A percentile compares a stretch with the other conserved stretches of the same genome.
These are phyloP conservation scores for Conops quadrifasciatus DNA, from an alignment of 2,888 invertebrate species.

Conservation along the genomic window DNA sequence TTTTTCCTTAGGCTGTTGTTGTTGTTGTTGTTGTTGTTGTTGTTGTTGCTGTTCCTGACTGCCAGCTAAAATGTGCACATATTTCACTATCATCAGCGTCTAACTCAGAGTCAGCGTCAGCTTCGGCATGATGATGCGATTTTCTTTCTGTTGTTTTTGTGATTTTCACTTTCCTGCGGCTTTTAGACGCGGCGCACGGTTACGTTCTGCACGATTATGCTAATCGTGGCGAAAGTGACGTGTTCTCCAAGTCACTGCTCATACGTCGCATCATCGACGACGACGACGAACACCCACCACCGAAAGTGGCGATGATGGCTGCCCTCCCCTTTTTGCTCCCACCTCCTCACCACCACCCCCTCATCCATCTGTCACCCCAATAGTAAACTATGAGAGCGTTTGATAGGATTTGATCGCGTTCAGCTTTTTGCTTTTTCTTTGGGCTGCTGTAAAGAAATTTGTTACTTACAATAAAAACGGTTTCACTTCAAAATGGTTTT, in stretches of 20 bases:
- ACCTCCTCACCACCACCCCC: neutral
- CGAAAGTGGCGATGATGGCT: neutral
- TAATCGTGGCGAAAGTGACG: conserved; percentile 31
- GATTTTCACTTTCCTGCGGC: conserved; percentile 14
- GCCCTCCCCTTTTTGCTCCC: neutral
- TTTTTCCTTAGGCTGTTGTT: neutral
- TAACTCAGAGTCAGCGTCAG: neutral
- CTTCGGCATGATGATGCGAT: conserved; percentile 39
- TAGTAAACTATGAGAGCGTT: too few species aligned
- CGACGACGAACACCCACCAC: too few species aligned
- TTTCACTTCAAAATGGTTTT: neutral
- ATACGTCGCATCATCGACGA: conserved; percentile 2
- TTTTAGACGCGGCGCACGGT: neutral
- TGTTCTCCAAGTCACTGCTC: neutral
- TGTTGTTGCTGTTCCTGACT: conserved; percentile 46
- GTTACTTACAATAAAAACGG: neutral
- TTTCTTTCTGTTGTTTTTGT: conserved; percentile 42
- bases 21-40: conserved; percentile 3
- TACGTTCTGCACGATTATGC: conserved; percentile 36
- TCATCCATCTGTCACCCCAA: neutral
- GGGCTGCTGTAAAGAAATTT: neutral
- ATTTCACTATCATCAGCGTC: neutral
- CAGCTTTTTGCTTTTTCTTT: too few species aligned
- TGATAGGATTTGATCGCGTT: too few species aligned
- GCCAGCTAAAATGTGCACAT: conserved; percentile 2